These are phyloP conservation scores for Tylochromis polylepis DNA, from an alignment of 2,113 vertebrate genomes.

Conservation along the genomic window DNA sequence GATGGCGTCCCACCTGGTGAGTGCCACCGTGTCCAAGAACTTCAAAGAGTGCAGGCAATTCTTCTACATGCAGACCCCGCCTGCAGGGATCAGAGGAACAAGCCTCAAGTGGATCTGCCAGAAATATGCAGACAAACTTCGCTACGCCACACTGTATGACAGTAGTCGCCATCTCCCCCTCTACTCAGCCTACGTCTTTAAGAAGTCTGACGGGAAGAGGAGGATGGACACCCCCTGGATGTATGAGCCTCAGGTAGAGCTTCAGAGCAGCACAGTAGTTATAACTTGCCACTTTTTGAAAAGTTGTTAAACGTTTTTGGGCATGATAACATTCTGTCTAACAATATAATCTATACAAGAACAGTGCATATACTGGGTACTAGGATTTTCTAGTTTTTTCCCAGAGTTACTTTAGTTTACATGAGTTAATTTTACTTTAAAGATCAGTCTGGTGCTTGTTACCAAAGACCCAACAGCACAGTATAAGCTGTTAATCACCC, in stretches of 20 bases:
- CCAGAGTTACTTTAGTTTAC: background rate
- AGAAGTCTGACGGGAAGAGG: conserved; percentile 68
- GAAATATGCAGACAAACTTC: conserved; percentile 51
- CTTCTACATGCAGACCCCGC: conserved; percentile 63
- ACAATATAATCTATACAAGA: background rate
- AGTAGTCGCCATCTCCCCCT: conserved; percentile 42
- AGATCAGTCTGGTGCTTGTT: background rate
- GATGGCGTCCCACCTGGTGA: background rate
- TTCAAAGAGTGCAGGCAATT: conserved; percentile 68
- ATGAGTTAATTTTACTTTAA: background rate
- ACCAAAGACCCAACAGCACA: background rate
- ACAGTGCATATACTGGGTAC: fast-evolving
- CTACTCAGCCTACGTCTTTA: conserved; percentile 72
- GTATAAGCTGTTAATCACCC: background rate
- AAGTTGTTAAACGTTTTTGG: background rate
- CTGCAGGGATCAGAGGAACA: conserved; percentile 44
- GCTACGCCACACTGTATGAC: conserved; percentile 71
- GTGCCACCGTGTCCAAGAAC: conserved; percentile 46
- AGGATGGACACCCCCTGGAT: conserved; percentile 73
- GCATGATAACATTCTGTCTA: background rate
- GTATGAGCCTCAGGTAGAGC: conserved; percentile 71
- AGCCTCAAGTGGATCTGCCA: conserved; percentile 63
- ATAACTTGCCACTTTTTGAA: fast-evolving
- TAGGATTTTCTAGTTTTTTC: background rate
- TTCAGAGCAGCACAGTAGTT: background rate